phyloP scores from a whole-genome alignment of 1,140 invertebrate genomes.

The Rhyzopertha dominica region DNA sequence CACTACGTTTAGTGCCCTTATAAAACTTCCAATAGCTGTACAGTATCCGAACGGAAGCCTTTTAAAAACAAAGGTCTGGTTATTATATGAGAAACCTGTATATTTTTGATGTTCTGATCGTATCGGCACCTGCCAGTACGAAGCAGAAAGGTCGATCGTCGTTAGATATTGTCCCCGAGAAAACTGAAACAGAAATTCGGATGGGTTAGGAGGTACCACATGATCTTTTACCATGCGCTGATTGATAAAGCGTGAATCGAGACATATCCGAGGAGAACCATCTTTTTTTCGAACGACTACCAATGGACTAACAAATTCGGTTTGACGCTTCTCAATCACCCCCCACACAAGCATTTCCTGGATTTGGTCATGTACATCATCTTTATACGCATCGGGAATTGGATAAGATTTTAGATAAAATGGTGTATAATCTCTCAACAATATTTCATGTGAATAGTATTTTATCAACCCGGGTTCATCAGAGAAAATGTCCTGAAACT shows the following conservation, averaged over 20 bases:
- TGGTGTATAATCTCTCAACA: too few relatives aligned
- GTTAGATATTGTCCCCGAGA: constrained; percentile 4
- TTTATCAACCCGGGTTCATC: too few relatives aligned
- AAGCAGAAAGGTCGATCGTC: constrained; percentile 7
- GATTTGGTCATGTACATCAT: constrained; percentile 1
- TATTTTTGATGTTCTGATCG: constrained; percentile 5
- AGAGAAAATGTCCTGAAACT: too few relatives aligned
- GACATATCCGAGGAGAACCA: not conserved
- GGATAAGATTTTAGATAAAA: not conserved
- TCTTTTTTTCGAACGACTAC: constrained; percentile 14
- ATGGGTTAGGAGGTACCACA: constrained; percentile 4
- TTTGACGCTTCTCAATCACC: constrained; percentile 3
- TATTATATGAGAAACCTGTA: constrained; percentile 7
- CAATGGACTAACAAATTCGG: constrained; percentile 7
- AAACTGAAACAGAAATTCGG: constrained; percentile 8
- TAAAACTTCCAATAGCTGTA: not conserved
- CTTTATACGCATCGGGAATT: constrained; percentile 1
- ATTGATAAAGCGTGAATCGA: constrained; percentile 10
- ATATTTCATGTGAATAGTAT: too few relatives aligned
- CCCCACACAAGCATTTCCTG: constrained; percentile 3
- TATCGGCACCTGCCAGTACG: constrained; percentile 14
- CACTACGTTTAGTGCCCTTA: constrained; percentile 1
- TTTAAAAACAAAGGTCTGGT: constrained; percentile 9
- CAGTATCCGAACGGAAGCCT: constrained; percentile 5
- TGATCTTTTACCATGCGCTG: constrained; percentile 8